Percentiles rank a stretch among this genome's conserved stretches.
Evolutionary conservation across 2,888 invertebrate genomes (phyloP).

Genomic region (Meiosimyza decipiens): DNA sequence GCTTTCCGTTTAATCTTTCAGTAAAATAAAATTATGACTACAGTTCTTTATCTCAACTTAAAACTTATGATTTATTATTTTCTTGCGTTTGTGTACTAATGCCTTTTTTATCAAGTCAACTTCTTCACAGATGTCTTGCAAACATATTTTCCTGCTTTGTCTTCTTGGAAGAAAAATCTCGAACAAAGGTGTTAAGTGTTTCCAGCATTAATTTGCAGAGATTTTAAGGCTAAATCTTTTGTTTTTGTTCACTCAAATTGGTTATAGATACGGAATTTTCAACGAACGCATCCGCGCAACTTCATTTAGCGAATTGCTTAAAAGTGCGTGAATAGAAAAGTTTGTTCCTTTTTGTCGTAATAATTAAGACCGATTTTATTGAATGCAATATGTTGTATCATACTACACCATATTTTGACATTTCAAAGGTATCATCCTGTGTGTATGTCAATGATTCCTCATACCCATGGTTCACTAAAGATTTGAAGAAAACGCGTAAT

Average conservation of each 20-base stretch:
- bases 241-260: slow-evolving; percentile 3
- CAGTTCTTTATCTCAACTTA: not conserved
- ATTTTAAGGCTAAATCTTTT: not conserved
- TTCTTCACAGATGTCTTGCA: not conserved
- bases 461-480: too few species aligned
- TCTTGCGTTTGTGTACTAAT: not conserved
- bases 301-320: too few species aligned
- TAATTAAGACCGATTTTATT: too few species aligned
- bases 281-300: too few species aligned
- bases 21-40: not conserved
- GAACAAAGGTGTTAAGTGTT: not conserved
- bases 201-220: not conserved
- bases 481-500: too few species aligned
- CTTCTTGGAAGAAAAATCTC: not conserved
- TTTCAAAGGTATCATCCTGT: too few species aligned
- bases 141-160: not conserved
- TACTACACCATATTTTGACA: too few species aligned
- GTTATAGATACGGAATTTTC: not conserved
- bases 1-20: not conserved
- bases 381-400: too few species aligned
- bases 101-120: slow-evolving; percentile 2
- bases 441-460: too few species aligned
- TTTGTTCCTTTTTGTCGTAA: too few species aligned
- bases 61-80: not conserved
- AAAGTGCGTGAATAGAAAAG: too few species aligned